Evolutionary conservation across 2,113 vertebrate species (phyloP).

Genomic region (Engraulis encrasicolus): DNA sequence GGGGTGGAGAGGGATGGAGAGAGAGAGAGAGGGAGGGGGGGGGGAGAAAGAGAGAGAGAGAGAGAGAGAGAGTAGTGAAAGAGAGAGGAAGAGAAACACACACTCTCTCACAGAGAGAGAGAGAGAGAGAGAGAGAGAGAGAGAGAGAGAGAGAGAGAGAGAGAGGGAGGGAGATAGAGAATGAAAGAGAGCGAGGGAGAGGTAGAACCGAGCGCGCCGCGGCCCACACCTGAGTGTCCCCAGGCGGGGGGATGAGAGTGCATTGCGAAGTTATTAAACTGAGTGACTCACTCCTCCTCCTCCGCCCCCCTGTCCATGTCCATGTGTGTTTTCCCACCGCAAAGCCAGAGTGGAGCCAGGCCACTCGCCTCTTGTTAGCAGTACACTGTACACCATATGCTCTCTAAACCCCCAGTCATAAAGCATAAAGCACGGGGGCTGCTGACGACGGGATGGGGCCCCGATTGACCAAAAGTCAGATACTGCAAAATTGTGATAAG

Average conservation of each 20-base stretch:
- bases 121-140: background rate
- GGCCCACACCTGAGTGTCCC: background rate
- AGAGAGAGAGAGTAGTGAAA: no score
- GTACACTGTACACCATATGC: background rate
- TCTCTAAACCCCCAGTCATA: no score
- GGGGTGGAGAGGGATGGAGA: background rate
- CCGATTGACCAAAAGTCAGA: no score
- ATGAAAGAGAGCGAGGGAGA: no score
- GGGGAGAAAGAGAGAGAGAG: no score
- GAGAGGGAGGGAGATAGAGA: background rate
- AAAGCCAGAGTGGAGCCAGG: no score
- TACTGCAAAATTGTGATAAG: no score
- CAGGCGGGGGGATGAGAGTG: background rate
- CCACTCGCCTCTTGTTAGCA: background rate
- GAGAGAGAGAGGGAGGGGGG: background rate
- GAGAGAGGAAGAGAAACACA: background rate
- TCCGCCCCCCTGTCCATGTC: no score
- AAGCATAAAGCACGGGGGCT: no score
- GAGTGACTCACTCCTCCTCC: background rate
- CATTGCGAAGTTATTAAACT: background rate
- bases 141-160: background rate
- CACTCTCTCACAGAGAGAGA: background rate
- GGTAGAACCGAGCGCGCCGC: background rate
- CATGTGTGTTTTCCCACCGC: background rate
- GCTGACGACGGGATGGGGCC: no score